A percentile compares a stretch with the other conserved stretches of the same genome.
phyloP scores from a whole-genome alignment of 2,888 invertebrate species.

The Pelosia muscerda region DNA sequence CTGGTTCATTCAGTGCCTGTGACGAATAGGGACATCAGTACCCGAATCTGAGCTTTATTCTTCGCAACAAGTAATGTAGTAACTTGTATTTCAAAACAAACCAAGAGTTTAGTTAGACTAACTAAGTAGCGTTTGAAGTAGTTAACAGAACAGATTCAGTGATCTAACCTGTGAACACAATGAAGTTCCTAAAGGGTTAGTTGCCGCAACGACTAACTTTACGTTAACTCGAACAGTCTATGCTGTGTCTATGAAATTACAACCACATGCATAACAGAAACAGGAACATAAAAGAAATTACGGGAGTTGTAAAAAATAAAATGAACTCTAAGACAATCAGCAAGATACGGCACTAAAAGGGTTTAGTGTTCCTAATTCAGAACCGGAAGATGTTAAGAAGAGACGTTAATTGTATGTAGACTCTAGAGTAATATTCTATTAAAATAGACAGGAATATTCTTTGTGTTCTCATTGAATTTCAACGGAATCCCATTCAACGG shows the following conservation, averaged over 20 bases:
- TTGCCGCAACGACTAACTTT: constrained; percentile 41
- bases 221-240: constrained; percentile 37
- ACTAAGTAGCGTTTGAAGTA: constrained; percentile 49
- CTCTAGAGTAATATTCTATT: constrained; percentile 42
- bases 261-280: constrained; percentile 36
- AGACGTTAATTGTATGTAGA: constrained; percentile 64
- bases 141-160: constrained; percentile 45
- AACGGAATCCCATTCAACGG: constrained; percentile 8
- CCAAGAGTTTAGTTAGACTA: constrained; percentile 35
- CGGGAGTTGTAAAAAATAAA: constrained; percentile 52
- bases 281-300: constrained; percentile 25
- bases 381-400: constrained; percentile 55
- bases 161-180: constrained; percentile 42
- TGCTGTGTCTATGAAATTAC: constrained; percentile 50
- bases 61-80: constrained; percentile 31
- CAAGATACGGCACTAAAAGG: constrained; percentile 59
- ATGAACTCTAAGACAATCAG: constrained; percentile 60
- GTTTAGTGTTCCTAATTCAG: constrained; percentile 58
- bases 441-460: constrained; percentile 32
- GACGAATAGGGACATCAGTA: constrained; percentile 41
- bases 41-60: constrained; percentile 31
- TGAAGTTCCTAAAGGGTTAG: constrained; percentile 45
- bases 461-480: constrained; percentile 25
- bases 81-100: constrained; percentile 38
- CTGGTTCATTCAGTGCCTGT: constrained; percentile 38